Conservation (phyloP, 2,113 vertebrate species). For the Ariopsis seemanni region DNA sequence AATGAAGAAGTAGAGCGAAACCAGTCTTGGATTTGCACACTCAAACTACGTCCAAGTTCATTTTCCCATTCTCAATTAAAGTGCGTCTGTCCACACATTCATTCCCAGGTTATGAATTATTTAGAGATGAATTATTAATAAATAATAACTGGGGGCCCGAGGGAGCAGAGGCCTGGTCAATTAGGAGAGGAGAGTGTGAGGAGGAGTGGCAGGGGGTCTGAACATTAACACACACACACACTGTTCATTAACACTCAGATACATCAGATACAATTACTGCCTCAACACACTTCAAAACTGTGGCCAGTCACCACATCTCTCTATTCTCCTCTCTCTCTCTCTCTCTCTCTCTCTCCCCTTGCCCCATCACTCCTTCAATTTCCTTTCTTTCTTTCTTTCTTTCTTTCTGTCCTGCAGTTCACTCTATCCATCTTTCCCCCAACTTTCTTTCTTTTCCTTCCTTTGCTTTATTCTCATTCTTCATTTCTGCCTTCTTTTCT, state of each 20-base stretch:
- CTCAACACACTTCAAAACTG: conserved; percentile 84
- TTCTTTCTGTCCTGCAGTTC: neutral
- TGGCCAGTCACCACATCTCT: conserved; percentile 68
- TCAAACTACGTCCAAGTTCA: conserved; percentile 74
- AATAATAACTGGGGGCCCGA: conserved; percentile 93
- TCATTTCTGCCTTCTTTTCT: neutral
- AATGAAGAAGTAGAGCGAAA: conserved; percentile 27
- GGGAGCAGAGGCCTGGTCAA: conserved; percentile 89
- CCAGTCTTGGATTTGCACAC: conserved; percentile 65
- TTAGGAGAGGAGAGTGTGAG: conserved; percentile 88
- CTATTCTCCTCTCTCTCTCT: conserved; percentile 22
- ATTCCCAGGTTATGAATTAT: conserved; percentile 93
- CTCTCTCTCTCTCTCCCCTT: neutral
- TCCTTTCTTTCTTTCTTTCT: neutral
- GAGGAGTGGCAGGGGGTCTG: conserved; percentile 77
- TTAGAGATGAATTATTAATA: conserved; percentile 99
- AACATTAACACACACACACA: conserved; percentile 68
- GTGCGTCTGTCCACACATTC: conserved; percentile 78
- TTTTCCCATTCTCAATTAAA: conserved; percentile 86
- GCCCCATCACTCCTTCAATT: no score
- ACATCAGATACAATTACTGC: conserved; percentile 95
- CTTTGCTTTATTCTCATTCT: neutral
- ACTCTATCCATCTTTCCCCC: neutral
- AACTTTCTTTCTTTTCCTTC: neutral
- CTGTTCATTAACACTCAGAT: conserved; percentile 89